Conservation (phyloP, 2,797 vertebrate species). For the Botia kubotai region DNA sequence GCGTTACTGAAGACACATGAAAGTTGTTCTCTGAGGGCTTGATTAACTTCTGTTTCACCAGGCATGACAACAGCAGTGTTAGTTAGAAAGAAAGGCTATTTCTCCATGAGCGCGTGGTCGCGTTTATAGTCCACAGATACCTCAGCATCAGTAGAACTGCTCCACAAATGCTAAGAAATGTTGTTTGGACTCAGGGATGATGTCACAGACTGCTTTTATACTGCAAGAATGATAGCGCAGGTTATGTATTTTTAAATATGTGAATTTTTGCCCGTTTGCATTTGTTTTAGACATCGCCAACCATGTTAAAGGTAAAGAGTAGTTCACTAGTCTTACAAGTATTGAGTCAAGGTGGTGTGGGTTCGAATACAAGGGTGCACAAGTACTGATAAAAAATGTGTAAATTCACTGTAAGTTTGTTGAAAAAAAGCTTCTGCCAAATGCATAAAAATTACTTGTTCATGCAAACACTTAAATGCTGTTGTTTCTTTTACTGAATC, state of each 20-base stretch:
- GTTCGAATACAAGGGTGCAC: no score
- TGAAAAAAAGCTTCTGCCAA: no score
- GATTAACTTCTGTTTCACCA: constrained; percentile 20
- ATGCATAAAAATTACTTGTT: no score
- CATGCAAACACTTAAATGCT: no score
- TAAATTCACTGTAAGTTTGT: no score
- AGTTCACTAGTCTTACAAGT: no score
- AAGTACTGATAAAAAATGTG: no score
- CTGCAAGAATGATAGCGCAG: not conserved
- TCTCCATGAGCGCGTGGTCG: not conserved
- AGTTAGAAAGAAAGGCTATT: constrained; percentile 18
- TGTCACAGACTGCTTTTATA: not conserved
- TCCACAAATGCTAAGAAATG: constrained; percentile 5
- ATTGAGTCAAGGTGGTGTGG: no score
- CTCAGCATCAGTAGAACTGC: not conserved
- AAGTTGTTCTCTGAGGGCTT: constrained; percentile 36
- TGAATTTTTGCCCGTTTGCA: not conserved
- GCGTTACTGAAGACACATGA: constrained; percentile 31
- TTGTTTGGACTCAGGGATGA: not conserved
- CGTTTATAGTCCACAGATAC: not conserved
- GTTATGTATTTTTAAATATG: not conserved
- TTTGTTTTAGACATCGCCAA: no score
- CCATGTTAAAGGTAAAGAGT: no score
- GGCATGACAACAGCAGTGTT: constrained; percentile 18
- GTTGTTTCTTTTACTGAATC: no score